Evolutionary conservation across 2,888 invertebrate species (phyloP), one percentile per base, ranked within the genome.

Genomic region (Harpagoxenus sublaevis): DNA sequence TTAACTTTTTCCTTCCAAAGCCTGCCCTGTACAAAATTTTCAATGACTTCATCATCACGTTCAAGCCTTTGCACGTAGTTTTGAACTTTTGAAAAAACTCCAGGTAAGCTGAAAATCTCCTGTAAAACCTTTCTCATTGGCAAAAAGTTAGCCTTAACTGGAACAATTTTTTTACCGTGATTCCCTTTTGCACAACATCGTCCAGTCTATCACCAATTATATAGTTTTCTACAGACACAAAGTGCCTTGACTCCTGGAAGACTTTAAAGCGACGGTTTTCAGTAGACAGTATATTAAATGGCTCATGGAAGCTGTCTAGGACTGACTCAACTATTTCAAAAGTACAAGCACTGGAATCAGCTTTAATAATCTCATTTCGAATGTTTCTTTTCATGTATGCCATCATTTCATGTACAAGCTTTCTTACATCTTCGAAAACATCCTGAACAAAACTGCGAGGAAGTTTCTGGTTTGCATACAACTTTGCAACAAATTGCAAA

Each of bases 1-100:
- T 68, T 0, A 18, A 85, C 73, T 62, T 79, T 83, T 48, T 71
- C 39, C 42, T 68, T 57, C 81, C 84, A 86, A n/a, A 79, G 39
- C 55, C 28, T 51, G 15, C 55, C 79, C 35, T 84, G 84, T 18
- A 84, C 28, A 60, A 77, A 84, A 84, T 84, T 84, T 10, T 75
- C 42, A 42, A 84, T 55, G 23, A 57, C n/a, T 8, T 57, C 8
- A 57, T 57, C 28, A 28, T 57, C 9, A 55, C 48, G 15, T 45
- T 65, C 23, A 18, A 83, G 42, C 42, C 65, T 65, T 51, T 65
- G 9, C 31, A 75, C 51, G 45, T 75, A 83, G 18, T 48, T 66
- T 55, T 45, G 39, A 39, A 75, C 66, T 28, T 48, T 10, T 18
- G 18, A 75, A n/a, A n/a, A n/a, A n/a, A 75, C 74, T 12, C 63